Conservation (phyloP, 2,888 invertebrate genomes). For the Oscheius sp. region DNA sequence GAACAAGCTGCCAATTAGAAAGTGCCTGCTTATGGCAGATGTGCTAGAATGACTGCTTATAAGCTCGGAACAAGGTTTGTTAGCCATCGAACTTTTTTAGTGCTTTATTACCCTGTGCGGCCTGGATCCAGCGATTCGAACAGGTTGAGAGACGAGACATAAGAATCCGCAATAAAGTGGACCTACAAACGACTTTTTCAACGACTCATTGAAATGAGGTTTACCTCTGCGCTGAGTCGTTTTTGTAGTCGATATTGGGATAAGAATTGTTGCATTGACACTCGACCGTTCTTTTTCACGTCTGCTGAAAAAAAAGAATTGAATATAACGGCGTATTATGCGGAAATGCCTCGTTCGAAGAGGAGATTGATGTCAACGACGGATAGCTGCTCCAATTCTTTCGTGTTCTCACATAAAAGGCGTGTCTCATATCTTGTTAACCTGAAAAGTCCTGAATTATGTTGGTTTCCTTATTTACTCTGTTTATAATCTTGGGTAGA, state of each 20-base stretch:
- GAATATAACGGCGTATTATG: background rate
- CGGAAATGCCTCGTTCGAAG: conserved; percentile 45
- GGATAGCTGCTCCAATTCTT: conserved; percentile 55
- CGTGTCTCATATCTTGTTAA: conserved; percentile 60
- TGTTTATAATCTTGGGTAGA: conserved; percentile 5
- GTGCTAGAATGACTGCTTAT: background rate
- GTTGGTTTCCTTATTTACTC: conserved; percentile 8
- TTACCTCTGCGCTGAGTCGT: conserved; percentile 57
- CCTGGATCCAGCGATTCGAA: conserved; percentile 56
- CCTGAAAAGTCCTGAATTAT: conserved; percentile 43
- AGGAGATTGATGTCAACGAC: conserved; percentile 54
- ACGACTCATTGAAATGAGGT: conserved; percentile 3
- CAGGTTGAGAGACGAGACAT: conserved; percentile 57
- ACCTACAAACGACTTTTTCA: conserved; percentile 39
- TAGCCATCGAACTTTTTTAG: conserved; percentile 13
- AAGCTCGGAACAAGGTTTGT: conserved; percentile 3
- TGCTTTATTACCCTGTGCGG: conserved; percentile 52
- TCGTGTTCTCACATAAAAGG: conserved; percentile 56
- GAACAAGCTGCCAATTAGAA: too few species aligned
- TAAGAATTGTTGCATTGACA: conserved; percentile 53
- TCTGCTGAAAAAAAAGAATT: conserved; percentile 32
- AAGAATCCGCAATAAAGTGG: conserved; percentile 62
- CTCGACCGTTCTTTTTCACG: conserved; percentile 42
- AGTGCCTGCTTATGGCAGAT: too few species aligned
- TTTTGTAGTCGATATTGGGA: conserved; percentile 52